Conservation (phyloP, 1,140 invertebrate genomes). For the Probaryconus sp. region DNA sequence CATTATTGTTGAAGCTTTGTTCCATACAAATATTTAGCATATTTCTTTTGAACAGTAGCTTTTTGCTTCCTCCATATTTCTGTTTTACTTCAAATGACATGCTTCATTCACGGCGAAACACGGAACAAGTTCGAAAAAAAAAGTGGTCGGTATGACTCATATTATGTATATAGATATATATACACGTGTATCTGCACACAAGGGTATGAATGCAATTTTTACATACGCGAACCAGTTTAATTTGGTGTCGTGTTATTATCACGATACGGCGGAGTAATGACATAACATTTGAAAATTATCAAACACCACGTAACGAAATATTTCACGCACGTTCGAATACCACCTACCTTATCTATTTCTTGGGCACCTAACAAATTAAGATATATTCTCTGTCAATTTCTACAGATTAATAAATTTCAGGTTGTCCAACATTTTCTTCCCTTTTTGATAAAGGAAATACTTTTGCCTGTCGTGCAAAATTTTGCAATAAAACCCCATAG, state of each 20-base stretch:
- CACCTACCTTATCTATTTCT: constrained; percentile 19
- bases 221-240: constrained; percentile 27
- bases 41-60: too few relatives aligned
- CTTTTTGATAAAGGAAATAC: too few relatives aligned
- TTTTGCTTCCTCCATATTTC: constrained; percentile 7
- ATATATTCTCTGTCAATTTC: too few relatives aligned
- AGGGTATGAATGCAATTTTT: constrained; percentile 20
- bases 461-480: too few relatives aligned
- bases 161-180: too few relatives aligned
- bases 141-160: constrained; percentile 36
- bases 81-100: constrained; percentile 20
- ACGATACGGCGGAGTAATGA: constrained; percentile 33
- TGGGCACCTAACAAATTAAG: too few relatives aligned
- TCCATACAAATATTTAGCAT: too few relatives aligned
- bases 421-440: too few relatives aligned
- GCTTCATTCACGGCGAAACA: constrained; percentile 9
- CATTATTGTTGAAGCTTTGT: too few relatives aligned
- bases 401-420: too few relatives aligned
- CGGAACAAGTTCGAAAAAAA: constrained; percentile 43
- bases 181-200: too few relatives aligned
- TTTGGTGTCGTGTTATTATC: constrained; percentile 43
- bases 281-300: constrained; percentile 40
- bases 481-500: too few relatives aligned
- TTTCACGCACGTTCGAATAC: constrained; percentile 14
- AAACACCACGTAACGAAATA: constrained; percentile 34